Evolutionary conservation across 1,140 invertebrate genomes (phyloP), one percentile per base, ranked within the genome.

Genomic region (Drosophila virilis): DNA sequence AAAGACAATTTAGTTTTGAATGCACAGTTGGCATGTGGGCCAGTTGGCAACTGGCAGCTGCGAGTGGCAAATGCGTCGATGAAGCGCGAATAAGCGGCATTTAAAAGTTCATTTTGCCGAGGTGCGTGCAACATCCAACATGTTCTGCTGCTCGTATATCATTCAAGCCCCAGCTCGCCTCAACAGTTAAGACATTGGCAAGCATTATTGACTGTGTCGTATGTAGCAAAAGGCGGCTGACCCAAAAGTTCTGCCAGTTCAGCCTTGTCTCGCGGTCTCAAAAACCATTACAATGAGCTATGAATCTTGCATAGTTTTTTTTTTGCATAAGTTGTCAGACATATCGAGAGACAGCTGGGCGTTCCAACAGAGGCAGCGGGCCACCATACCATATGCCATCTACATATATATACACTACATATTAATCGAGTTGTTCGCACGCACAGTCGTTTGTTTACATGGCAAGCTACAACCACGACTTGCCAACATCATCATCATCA

Each of bases 391-490:
- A 5, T 28, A 4, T 28, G 22, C 22, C 22, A 28, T 5, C 22
- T 28, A 28, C 22, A 28, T 28, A 0, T 5, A 28, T 28, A 12
- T 48, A 48, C 50, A 60, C 61, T 69, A 64, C 58, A 72, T 88
- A 85, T 82, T 83, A 86, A 86, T 86, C 83, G 83, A 79, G 72
- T 83, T 89, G 58, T 79, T 89, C 69, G 83, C 83, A 88, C 84
- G 84, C 83, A 89, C 66, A 78, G 65, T 28, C 22, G 22, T 69
- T 54, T 89, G 84, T 77, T 89, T 57, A 83, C 83, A 89, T 79
- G 84, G 60, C 64, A 46, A 71, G 73, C 73, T 52, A 65, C 59
- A 74, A 57, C 69, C 17, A 33, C 38, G 8, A 9, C 51, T 51
- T 8, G 10, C 32, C 46, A 51, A 57, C 55, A 73, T 55, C 33